Base-by-base conservation (phyloP, 2,888 invertebrate species). In the Galerucella pusilla region DNA sequence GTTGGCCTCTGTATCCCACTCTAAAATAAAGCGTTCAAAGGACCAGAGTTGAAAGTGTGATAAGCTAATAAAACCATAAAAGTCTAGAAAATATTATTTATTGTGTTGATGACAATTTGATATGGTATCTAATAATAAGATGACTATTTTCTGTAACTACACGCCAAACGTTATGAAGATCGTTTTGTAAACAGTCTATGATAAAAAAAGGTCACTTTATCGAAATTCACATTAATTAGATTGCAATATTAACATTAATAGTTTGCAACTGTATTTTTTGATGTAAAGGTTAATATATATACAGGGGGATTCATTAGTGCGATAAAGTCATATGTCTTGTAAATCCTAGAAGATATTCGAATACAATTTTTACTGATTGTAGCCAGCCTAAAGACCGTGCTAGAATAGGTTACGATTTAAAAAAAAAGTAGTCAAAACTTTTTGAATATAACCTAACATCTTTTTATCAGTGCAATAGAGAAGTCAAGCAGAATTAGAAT, bases 1-100 rank as follows among this genome's bases (percentile, higher is more conserved):
- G 82, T 83, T 84, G 84, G 81, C 84, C 84, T 82, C 79, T 80
- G 78, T 80, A 79, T 83, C 83, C 83, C 83, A 82, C 83, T 82
- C 81, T 80, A 65, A 77, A 76, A 75, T 73, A 73, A 75, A 65
- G 70, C 68, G 70, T 70, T 74, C 70, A 54, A 66, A 70, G 70
- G 57, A 66, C 70, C 74, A 74, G 74, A 74, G 74, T 74, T 74
- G 70, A 74, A 69, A 74, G 74, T 14, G 42, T 69, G 67, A 71
- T 74, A 74, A 74, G 71, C 54, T 60, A 74, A 71, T 64, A 45
- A 69, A 74, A 57, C 71, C 71, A 74, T 71, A 71, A 74, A 71
- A 67, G 63, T 73, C 63, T 68, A 68, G 70, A 63, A 63, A 60
- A 68, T 71, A 28, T 20, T 20, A 20, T 71, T 71, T 74, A 71